These are phyloP conservation scores for Ophion obscuratus DNA, from an alignment of 2,888 invertebrate genomes.

Conservation along the genomic window DNA sequence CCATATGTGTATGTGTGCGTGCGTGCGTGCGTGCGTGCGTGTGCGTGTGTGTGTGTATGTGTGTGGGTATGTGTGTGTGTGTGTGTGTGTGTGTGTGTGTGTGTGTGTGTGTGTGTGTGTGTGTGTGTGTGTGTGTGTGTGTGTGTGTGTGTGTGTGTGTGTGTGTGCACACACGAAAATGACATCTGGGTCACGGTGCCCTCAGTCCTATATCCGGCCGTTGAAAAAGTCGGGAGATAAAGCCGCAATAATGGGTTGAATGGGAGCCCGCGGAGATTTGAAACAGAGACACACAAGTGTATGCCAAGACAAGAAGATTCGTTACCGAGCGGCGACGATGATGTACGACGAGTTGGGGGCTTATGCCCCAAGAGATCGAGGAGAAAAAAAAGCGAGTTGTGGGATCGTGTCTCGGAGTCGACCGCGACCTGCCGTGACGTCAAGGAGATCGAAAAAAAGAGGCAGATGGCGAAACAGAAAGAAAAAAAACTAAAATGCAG, in stretches of 20 bases:
- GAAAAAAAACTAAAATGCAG: slow-evolving; percentile 2
- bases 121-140: too few species aligned
- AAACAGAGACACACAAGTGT: slow-evolving; percentile 36
- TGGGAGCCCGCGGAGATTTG: slow-evolving; percentile 33
- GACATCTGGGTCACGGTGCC: slow-evolving; percentile 50
- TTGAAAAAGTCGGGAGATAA: neutral
- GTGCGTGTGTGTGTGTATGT: too few species aligned
- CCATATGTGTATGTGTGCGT: too few species aligned
- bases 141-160: too few species aligned
- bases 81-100: too few species aligned
- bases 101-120: too few species aligned
- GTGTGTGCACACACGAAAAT: too few species aligned
- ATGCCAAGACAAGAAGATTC: slow-evolving; percentile 45
- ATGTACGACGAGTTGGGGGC: slow-evolving; percentile 28
- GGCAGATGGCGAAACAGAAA: neutral
- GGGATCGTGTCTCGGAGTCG: neutral
- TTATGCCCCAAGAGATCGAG: slow-evolving; percentile 16
- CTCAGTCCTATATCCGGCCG: neutral
- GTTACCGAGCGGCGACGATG: slow-evolving; percentile 32
- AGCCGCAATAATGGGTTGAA: slow-evolving; percentile 35
- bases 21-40: too few species aligned
- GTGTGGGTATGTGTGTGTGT: too few species aligned
- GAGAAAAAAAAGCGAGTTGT: slow-evolving; percentile 30
- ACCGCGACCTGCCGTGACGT: slow-evolving; percentile 36
- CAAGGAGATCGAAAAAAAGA: slow-evolving; percentile 34